Percentiles rank a stretch among this genome's conserved stretches.
phyloP scores from a whole-genome alignment of 2,888 invertebrate genomes.

The Drosophila cracens region DNA sequence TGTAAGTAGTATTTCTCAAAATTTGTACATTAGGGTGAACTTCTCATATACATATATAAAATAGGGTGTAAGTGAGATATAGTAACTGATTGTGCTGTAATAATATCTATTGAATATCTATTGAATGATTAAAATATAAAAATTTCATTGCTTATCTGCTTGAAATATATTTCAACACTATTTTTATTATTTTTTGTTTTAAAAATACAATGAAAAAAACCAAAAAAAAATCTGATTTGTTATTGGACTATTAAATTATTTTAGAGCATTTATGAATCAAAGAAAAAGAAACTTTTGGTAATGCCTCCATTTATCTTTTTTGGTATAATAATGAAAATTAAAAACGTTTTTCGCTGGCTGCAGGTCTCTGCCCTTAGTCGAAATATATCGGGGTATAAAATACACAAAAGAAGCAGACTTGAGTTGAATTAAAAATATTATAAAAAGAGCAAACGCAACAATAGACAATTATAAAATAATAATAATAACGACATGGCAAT shows the following conservation, averaged over 20 bases:
- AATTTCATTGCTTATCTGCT: neutral
- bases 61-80: neutral
- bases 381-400: too few relatives aligned
- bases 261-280: neutral
- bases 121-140: neutral
- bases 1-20: neutral
- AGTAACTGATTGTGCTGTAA: neutral
- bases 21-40: neutral
- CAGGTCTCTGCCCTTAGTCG: too few relatives aligned
- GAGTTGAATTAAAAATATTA: too few relatives aligned
- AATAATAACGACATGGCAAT: too few relatives aligned
- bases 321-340: neutral
- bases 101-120: neutral
- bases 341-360: neutral
- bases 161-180: rapidly evolving
- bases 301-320: neutral
- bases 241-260: neutral
- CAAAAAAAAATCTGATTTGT: neutral
- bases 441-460: too few relatives aligned
- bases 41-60: neutral
- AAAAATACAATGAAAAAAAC: neutral
- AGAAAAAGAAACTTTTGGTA: neutral
- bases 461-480: too few relatives aligned
- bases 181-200: neutral
- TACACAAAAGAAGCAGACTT: too few relatives aligned